Conservation (phyloP, 2,113 vertebrate species). For the Micronycteris hirsuta region DNA sequence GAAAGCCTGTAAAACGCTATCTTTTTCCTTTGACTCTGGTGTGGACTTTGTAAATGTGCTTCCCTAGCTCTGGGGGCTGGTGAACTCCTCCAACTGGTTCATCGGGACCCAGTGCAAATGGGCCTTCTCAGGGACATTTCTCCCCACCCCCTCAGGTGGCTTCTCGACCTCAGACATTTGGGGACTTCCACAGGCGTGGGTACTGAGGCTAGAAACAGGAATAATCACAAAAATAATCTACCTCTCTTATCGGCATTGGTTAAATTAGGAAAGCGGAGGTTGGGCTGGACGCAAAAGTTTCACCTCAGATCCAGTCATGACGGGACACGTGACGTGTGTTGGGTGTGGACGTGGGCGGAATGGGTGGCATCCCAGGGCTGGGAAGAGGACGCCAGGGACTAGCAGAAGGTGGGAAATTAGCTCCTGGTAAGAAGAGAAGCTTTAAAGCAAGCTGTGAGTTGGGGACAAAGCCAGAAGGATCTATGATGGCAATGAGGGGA, state of each 20-base stretch:
- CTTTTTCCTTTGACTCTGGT: not conserved
- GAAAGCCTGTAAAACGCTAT: not conserved
- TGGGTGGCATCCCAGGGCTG: not conserved
- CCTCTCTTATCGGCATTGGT: not conserved
- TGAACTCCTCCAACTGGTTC: not conserved
- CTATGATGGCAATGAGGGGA: not conserved
- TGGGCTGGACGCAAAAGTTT: no score
- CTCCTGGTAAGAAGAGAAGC: not conserved
- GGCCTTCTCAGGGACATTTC: not conserved
- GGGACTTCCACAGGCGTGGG: not conserved
- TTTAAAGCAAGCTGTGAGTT: not conserved
- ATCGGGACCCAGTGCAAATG: rapidly evolving
- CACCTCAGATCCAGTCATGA: rapidly evolving
- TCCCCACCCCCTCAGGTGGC: not conserved
- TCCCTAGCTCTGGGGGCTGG: not conserved
- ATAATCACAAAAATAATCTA: no score
- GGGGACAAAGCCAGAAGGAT: not conserved
- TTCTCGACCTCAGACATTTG: not conserved
- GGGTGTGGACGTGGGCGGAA: not conserved
- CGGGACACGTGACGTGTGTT: rapidly evolving
- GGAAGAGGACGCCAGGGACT: not conserved
- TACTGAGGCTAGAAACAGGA: not conserved
- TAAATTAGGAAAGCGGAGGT: not conserved
- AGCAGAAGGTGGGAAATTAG: not conserved
- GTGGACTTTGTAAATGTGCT: not conserved